These are phyloP conservation scores for Chelmon rostratus DNA, from an alignment of 2,797 vertebrate genomes.

Conservation along the genomic window DNA sequence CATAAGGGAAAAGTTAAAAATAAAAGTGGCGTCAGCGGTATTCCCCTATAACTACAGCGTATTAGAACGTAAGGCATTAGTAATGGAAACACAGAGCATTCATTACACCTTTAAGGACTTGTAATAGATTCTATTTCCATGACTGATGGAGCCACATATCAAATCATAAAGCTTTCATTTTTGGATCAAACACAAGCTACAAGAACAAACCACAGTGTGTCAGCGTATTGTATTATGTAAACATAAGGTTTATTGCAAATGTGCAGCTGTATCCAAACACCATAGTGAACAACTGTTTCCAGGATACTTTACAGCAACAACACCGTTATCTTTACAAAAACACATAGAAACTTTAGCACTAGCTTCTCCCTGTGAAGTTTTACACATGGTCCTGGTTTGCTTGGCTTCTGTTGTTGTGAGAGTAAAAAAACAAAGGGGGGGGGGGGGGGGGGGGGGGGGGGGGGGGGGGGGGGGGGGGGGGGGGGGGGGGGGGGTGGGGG, in stretches of 20 bases:
- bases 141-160: background rate
- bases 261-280: conserved; percentile 89
- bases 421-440: conserved; percentile 25
- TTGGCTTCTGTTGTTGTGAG: conserved; percentile 64
- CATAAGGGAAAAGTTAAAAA: background rate
- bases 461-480: background rate
- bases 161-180: background rate
- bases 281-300: conserved; percentile 74
- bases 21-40: background rate
- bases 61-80: background rate
- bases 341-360: conserved; percentile 64
- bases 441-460: conserved; percentile 33
- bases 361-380: conserved; percentile 81
- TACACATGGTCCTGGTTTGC: conserved; percentile 85
- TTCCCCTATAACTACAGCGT: background rate
- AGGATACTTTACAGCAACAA: conserved; percentile 88
- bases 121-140: background rate
- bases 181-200: background rate
- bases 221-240: conserved; percentile 78
- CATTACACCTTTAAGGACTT: background rate
- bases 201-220: conserved; percentile 51
- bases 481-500: background rate
- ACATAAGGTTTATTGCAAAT: conserved; percentile 91
- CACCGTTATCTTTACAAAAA: conserved; percentile 84
- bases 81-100: background rate